phyloP scores from a whole-genome alignment of 53 echinoderm and acorn worm species.

The Apostichopus leukothele region DNA sequence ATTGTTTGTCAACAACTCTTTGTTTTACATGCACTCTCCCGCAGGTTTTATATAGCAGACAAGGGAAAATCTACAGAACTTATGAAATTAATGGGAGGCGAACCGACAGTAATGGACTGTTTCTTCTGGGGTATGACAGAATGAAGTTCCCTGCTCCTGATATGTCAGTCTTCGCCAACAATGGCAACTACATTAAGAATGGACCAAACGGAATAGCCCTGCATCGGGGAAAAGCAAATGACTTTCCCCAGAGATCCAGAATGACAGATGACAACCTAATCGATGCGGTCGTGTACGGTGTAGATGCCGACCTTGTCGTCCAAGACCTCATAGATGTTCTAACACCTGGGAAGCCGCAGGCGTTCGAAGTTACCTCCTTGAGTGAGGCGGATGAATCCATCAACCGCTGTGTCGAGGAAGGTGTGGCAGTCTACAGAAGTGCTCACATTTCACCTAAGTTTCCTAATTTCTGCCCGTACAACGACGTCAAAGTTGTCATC shows the following conservation, averaged over 20 bases:
- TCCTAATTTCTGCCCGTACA: slow-evolving; percentile 73
- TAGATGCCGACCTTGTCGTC: neutral
- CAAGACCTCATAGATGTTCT: slow-evolving; percentile 60
- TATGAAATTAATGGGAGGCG: slow-evolving; percentile 57
- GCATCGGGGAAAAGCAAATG: slow-evolving; percentile 48
- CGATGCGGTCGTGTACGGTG: slow-evolving; percentile 63
- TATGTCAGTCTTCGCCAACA: slow-evolving; percentile 56
- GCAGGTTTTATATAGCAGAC: slow-evolving; percentile 25
- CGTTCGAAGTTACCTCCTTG: slow-evolving; percentile 45
- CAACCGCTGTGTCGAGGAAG: slow-evolving; percentile 65
- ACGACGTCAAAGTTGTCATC: slow-evolving; percentile 64
- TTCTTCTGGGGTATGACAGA: slow-evolving; percentile 73
- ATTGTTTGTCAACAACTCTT: too few relatives aligned
- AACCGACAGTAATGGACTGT: slow-evolving; percentile 83
- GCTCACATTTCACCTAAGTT: slow-evolving; percentile 77
- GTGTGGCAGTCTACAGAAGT: slow-evolving; percentile 53
- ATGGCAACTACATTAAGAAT: slow-evolving; percentile 55
- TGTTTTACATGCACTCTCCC: too few relatives aligned
- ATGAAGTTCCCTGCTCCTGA: slow-evolving; percentile 70
- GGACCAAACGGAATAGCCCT: slow-evolving; percentile 68
- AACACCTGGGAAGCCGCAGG: slow-evolving; percentile 51
- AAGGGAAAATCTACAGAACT: slow-evolving; percentile 47
- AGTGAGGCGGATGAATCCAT: slow-evolving; percentile 74
- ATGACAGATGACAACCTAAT: slow-evolving; percentile 53
- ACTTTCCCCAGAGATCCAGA: slow-evolving; percentile 37